phyloP scores from a whole-genome alignment of 2,888 invertebrate genomes.

The Heliconius charithonia region DNA sequence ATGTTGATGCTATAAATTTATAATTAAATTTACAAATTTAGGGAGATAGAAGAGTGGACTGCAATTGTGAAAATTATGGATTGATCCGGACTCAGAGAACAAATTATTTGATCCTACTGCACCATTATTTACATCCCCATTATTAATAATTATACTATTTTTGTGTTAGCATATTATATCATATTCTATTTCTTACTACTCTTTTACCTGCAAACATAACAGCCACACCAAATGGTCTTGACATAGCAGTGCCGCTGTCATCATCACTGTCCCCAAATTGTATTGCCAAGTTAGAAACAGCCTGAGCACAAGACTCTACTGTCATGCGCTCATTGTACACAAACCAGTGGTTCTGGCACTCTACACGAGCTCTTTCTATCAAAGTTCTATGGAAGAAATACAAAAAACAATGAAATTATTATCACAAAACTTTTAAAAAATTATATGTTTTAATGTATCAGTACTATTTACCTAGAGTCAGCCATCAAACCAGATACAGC shows the following conservation, averaged over 20 bases:
- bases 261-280: conserved; percentile 99
- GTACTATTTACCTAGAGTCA: conserved; percentile 88
- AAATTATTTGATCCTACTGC: not conserved
- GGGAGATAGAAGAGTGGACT: not conserved
- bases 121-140: not conserved
- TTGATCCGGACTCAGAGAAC: not conserved
- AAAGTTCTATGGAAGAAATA: conserved; percentile 86
- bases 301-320: conserved; percentile 98
- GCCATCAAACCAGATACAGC: conserved; percentile 99
- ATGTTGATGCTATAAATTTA: too few relatives aligned
- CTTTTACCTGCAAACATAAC: conserved; percentile 95
- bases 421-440: not conserved
- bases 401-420: not conserved
- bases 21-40: not conserved
- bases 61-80: not conserved
- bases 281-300: conserved; percentile 99
- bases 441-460: not conserved
- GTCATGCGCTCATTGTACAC: conserved; percentile 98
- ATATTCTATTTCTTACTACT: not conserved
- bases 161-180: not conserved
- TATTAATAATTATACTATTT: not conserved
- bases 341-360: conserved; percentile 99
- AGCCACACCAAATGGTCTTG: conserved; percentile 99
- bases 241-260: conserved; percentile 97
- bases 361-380: conserved; percentile 96